Percentiles rank a stretch among this genome's conserved stretches.
These are phyloP conservation scores for Tribolium madens DNA, from an alignment of 1,140 invertebrate genomes.

Conservation along the genomic window DNA sequence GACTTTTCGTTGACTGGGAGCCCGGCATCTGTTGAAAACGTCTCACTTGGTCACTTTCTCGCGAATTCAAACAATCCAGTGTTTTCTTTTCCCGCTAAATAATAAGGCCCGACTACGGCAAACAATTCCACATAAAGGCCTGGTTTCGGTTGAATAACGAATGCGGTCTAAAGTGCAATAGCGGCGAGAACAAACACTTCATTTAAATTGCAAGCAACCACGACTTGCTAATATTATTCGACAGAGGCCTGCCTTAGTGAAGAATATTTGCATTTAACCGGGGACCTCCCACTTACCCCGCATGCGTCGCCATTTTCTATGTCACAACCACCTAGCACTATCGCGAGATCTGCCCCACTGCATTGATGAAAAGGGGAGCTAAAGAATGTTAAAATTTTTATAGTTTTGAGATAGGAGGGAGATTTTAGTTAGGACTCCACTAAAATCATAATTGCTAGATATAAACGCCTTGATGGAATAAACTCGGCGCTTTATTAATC, in stretches of 20 bases:
- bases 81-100: conserved; percentile 4
- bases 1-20: too few species aligned
- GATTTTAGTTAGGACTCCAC: background rate
- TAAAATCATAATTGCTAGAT: conserved; percentile 19
- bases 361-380: background rate
- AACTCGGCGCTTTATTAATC: conserved; percentile 21
- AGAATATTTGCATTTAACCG: conserved; percentile 48
- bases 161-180: conserved; percentile 48
- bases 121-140: conserved; percentile 28
- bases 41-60: background rate
- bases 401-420: background rate
- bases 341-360: conserved; percentile 10
- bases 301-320: conserved; percentile 17
- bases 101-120: background rate
- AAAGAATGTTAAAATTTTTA: background rate
- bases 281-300: background rate
- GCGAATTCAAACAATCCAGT: background rate
- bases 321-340: conserved; percentile 13
- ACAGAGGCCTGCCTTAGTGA: conserved; percentile 35
- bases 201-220: conserved; percentile 52
- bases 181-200: conserved; percentile 49
- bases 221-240: conserved; percentile 49
- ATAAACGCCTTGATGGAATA: conserved; percentile 14
- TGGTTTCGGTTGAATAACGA: conserved; percentile 45
- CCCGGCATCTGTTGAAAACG: background rate